A percentile compares a stretch with the other conserved stretches of the same genome.
Conservation (phyloP, 2,797 vertebrate genomes). For the Halcyon smyrnensis region DNA sequence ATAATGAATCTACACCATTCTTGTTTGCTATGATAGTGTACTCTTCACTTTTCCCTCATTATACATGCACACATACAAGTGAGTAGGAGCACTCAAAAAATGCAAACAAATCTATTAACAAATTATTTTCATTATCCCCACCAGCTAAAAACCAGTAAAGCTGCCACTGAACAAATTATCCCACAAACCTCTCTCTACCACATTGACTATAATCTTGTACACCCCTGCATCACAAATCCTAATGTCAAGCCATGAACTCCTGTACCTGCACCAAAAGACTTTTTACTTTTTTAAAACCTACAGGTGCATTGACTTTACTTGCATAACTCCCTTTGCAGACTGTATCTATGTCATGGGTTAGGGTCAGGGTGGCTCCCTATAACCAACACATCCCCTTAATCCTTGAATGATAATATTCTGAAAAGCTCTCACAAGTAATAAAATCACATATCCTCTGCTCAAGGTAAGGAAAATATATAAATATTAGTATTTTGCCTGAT, state of each 20-base stretch:
- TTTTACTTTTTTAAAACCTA: not conserved
- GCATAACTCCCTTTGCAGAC: not conserved
- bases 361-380: not conserved
- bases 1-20: not conserved
- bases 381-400: not conserved
- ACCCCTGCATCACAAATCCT: not conserved
- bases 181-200: not conserved
- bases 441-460: not conserved
- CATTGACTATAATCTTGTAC: not conserved
- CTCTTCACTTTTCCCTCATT: not conserved
- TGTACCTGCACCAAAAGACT: not conserved
- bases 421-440: not conserved
- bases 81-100: not conserved
- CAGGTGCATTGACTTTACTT: not conserved
- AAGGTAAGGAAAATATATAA: not conserved
- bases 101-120: not conserved
- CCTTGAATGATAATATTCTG: not conserved
- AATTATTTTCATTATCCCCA: not conserved
- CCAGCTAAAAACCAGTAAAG: not conserved
- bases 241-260: not conserved
- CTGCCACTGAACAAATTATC: not conserved
- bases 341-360: not conserved
- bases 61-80: not conserved
- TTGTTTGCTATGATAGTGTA: not conserved
- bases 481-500: not conserved